Base-by-base conservation (phyloP, 2,797 vertebrate genomes). In the Molothrus aeneus region DNA sequence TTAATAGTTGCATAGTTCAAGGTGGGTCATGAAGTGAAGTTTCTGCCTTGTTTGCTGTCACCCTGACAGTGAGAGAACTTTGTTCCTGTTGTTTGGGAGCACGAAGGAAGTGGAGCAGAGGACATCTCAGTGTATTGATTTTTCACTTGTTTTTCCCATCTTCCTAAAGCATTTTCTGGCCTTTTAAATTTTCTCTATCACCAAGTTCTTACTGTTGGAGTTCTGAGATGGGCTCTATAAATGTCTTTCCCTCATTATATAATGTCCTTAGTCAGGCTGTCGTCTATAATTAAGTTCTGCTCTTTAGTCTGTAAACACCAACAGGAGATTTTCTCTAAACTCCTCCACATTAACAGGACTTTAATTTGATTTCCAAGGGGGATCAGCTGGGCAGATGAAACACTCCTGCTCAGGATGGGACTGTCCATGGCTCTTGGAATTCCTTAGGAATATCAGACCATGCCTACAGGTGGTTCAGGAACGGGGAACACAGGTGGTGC, bases 1-100 rank as follows among this genome's bases (percentile, higher is more conserved):
- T 42, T 42, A 63, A 85, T 71, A 88, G 43, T 80, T 86, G 84
- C 91, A 71, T 90, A 96, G 97, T 74, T 97, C 77, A 81, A 95
- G 80, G 87, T 92, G 84, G 71, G 56, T 88, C 88, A 91, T 89
- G 90, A 93, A 71, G 74, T 75, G 86, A 77, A 87, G 82, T 89
- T 96, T 77, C 66, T 96, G 82, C 85, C 57, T 84, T 84, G 60
- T 91, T 94, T 92, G 73, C 72, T 83, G 75, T 90, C 84, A 86
- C 80, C 78, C 43, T 79, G 80, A 54, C 60, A 82, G 28, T 7
- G 4, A 53, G 42, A 92, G 69, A 53, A 53, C 36, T 77, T 90
- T 68, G 81, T n/a, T 92, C 32, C 0, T 56, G 56, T 47, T 61
- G 53, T 53, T 81, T 60, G 40, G 43, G 59, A 84, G 75, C 68